Evolutionary conservation across 2,113 vertebrate species (phyloP).

Genomic region (Smithornis capensis): DNA sequence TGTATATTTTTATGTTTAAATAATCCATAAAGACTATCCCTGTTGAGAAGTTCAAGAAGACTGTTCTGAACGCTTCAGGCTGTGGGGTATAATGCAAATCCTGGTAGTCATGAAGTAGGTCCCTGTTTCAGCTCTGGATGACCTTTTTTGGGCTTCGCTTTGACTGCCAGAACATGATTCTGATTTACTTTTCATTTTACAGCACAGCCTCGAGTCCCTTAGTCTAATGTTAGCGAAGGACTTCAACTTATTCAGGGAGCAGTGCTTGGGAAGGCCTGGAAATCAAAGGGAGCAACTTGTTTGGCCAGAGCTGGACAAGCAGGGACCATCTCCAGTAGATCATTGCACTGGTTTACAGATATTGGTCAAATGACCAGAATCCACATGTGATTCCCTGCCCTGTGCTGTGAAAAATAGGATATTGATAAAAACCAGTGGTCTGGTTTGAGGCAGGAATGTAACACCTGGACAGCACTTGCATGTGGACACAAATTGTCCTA

Average conservation of each 20-base stretch:
- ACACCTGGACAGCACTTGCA: fast-evolving
- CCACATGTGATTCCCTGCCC: fast-evolving
- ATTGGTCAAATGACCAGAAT: not conserved
- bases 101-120: not conserved
- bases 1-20: constrained; percentile 49
- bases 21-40: constrained; percentile 55
- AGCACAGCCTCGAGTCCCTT: not conserved
- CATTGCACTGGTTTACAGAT: fast-evolving
- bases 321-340: not conserved
- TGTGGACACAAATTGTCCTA: fast-evolving
- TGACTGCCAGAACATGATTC: not conserved
- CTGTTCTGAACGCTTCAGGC: not conserved
- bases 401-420: not conserved
- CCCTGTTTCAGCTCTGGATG: not conserved
- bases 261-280: not conserved
- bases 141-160: not conserved
- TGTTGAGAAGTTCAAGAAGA: constrained; percentile 29
- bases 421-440: not conserved
- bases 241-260: not conserved
- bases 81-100: not conserved
- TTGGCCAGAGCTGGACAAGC: not conserved
- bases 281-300: fast-evolving
- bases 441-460: not conserved
- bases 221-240: not conserved
- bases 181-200: not conserved